phyloP scores from a whole-genome alignment of 2,888 invertebrate species.

The Koerneria pararmatus region DNA sequence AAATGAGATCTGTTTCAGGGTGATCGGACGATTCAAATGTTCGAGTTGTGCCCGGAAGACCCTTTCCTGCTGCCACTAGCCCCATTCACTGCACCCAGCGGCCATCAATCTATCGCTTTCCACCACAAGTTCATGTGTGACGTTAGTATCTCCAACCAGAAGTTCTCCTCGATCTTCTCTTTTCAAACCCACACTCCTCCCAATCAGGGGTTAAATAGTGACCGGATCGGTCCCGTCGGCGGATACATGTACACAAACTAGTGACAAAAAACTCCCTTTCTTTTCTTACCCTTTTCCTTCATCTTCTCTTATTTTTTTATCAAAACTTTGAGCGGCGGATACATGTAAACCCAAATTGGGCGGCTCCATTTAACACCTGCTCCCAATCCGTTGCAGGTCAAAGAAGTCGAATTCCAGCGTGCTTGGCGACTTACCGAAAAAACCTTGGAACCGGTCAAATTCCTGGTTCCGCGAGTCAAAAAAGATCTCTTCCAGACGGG shows the following conservation, averaged over 20 bases:
- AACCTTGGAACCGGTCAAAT: slow-evolving; percentile 84
- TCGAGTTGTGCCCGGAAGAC: slow-evolving; percentile 81
- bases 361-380: no score
- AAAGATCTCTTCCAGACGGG: not conserved
- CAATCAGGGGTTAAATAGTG: no score
- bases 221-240: no score
- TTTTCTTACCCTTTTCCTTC: no score
- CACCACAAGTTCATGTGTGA: slow-evolving; percentile 72
- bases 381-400: slow-evolving; percentile 36
- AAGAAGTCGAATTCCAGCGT: slow-evolving; percentile 80
- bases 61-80: slow-evolving; percentile 83
- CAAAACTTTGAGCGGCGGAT: no score
- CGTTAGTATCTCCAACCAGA: slow-evolving; percentile 25
- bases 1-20: slow-evolving; percentile 73
- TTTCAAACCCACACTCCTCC: no score
- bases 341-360: no score
- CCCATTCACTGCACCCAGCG: slow-evolving; percentile 69
- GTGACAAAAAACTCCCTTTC: no score
- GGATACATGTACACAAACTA: no score
- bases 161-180: no score
- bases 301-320: slow-evolving; percentile 12
- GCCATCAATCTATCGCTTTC: slow-evolving; percentile 69
- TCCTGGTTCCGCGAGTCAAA: slow-evolving; percentile 91
- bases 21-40: slow-evolving; percentile 86
- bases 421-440: slow-evolving; percentile 85